phyloP scores from a whole-genome alignment of 2,113 vertebrate species.

The Taxidea taxus region DNA sequence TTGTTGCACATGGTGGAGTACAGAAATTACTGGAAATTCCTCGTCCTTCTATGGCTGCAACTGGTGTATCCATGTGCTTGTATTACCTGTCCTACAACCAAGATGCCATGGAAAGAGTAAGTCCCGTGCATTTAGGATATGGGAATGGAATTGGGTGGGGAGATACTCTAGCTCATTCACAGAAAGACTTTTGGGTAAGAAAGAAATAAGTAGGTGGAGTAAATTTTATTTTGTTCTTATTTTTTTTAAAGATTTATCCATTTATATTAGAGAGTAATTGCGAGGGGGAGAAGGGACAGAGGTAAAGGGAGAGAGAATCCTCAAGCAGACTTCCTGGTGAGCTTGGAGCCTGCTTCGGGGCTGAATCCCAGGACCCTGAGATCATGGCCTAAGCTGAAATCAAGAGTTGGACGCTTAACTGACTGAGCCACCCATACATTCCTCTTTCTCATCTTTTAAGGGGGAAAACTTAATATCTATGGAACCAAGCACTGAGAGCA shows the following conservation, averaged over 20 bases:
- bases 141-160: neutral
- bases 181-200: neutral
- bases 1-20: constrained; percentile 98
- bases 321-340: neutral
- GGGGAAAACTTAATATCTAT: neutral
- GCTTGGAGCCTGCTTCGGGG: neutral
- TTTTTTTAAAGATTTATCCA: neutral
- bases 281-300: neutral
- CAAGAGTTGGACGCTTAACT: neutral
- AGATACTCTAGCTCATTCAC: neutral
- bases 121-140: constrained; percentile 1
- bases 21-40: constrained; percentile 98
- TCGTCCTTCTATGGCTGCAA: constrained; percentile 98
- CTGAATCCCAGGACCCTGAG: neutral
- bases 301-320: neutral
- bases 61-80: constrained; percentile 97
- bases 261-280: neutral
- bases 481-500: neutral
- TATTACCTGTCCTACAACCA: constrained; percentile 99
- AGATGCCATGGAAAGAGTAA: constrained; percentile 99
- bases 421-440: neutral
- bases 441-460: neutral
- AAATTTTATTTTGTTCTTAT: neutral
- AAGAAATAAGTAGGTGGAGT: neutral
- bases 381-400: neutral